Percentiles rank a stretch among this genome's conserved stretches.
Evolutionary conservation across 2,797 vertebrate species (phyloP).

Genomic region (Naso thynnoides): DNA sequence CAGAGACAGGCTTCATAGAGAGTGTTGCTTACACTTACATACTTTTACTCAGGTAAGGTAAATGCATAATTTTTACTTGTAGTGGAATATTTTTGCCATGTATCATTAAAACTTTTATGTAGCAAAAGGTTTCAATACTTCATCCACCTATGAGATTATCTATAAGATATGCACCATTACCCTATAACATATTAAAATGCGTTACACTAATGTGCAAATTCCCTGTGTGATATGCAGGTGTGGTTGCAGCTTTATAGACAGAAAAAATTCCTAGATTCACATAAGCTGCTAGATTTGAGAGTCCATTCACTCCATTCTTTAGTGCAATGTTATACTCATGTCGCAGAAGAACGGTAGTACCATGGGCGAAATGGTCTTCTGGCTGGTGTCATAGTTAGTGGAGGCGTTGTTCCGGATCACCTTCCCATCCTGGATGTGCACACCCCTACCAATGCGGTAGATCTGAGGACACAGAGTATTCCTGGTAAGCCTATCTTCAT

Average conservation of each 20-base stretch:
- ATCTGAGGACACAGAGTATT: slow-evolving; percentile 79
- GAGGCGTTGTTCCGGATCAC: slow-evolving; percentile 91
- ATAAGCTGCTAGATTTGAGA: neutral
- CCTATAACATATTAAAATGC: neutral
- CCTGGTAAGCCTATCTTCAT: neutral
- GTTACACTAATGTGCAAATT: neutral
- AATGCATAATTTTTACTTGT: no score
- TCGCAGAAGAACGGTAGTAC: slow-evolving; percentile 73
- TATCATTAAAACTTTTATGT: no score
- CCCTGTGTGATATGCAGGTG: neutral
- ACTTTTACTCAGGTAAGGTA: no score
- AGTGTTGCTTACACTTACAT: no score
- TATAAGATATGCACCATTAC: no score
- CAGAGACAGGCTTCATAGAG: no score
- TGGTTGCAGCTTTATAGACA: neutral
- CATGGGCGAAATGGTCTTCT: slow-evolving; percentile 92
- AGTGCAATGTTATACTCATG: neutral
- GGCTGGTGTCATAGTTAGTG: slow-evolving; percentile 89
- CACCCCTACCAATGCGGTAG: slow-evolving; percentile 89
- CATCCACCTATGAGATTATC: no score
- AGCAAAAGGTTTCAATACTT: no score
- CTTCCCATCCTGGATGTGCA: slow-evolving; percentile 91
- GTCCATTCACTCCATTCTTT: neutral
- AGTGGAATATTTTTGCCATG: no score
- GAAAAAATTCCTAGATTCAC: no score